Evolutionary conservation across 2,797 vertebrate genomes (phyloP), one percentile per base, ranked within the genome.

Genomic region (Phaenicophaeus curvirostris): DNA sequence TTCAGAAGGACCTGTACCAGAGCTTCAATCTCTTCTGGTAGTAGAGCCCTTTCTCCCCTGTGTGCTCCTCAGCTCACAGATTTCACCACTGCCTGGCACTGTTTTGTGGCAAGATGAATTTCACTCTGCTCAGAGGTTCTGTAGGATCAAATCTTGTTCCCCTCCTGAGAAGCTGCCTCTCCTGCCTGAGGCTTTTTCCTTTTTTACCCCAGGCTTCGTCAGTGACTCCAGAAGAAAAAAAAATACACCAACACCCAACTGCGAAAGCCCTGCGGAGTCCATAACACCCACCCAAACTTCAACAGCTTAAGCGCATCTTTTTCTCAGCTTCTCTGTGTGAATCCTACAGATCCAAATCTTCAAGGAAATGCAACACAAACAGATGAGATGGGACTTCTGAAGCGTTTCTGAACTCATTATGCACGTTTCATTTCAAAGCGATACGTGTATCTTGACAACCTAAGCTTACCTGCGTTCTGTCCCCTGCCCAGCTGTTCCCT

Each of bases 31-130:
- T 6, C 11, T 37, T 41, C 42, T 6, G 44, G 20, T 0, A n/a
- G 30, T 1, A 8, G 42, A 5, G 7, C 10, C 44, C 53, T 61
- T 48, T 14, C 41, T 37, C 50, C 19, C 4, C 2, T 0, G 1
- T 30, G 59, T 2, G 2, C 17, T 7, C 35, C 35, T 44, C 69
- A 37, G 57, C 77, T 81, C 66, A 46, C 27, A 25, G 7, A 53
- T 17, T 11, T 11, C 17, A 0, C 33, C 39, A 10, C 33, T 42
- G 54, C 55, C 51, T 44, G 69, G 9, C 55, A 24, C 20, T 27
- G 15, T 54, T 37, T 3, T 4, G 4, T 6, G 37, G 42, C 48
- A 55, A 39, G 16, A 35, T 1, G 51, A 27, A 11, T 20, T 65
- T 8, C 28, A 65, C 24, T 57, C 28, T 48, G 63, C 72, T 71